Evolutionary conservation across 2,113 vertebrate species (phyloP).

Genomic region (Catharus minimus): DNA sequence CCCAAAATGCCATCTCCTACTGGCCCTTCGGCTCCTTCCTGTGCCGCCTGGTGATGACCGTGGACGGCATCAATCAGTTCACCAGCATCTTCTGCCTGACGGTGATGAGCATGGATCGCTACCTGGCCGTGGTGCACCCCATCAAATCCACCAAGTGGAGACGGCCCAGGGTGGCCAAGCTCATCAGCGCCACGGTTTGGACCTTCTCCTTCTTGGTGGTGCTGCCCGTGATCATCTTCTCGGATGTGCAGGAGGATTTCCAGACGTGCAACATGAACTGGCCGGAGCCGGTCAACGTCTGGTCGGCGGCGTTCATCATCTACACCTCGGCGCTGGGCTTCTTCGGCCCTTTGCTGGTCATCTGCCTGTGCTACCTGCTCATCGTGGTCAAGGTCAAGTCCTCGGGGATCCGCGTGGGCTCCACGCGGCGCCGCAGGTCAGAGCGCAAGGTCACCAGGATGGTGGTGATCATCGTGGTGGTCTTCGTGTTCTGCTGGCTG

Average conservation of each 20-base stretch:
- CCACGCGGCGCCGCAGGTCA: conserved; percentile 82
- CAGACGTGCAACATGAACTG: conserved; percentile 94
- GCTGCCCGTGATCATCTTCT: conserved; percentile 89
- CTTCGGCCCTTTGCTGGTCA: conserved; percentile 89
- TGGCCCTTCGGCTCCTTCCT: conserved; percentile 92
- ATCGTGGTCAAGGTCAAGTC: conserved; percentile 91
- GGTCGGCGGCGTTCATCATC: conserved; percentile 89
- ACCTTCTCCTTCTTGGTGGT: conserved; percentile 87
- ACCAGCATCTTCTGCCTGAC: conserved; percentile 95
- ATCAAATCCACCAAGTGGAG: conserved; percentile 90
- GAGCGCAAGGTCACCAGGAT: conserved; percentile 91
- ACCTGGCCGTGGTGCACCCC: conserved; percentile 92
- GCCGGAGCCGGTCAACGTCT: conserved; percentile 87
- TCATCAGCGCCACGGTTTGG: conserved; percentile 86
- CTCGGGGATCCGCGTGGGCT: conserved; percentile 79
- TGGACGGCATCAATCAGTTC: conserved; percentile 94
- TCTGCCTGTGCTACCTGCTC: conserved; percentile 92
- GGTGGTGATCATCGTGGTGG: conserved; percentile 93
- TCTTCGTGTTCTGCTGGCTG: conserved; percentile 94
- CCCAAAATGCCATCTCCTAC: conserved; percentile 91
- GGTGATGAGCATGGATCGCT: conserved; percentile 94
- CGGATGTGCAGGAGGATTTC: conserved; percentile 83
- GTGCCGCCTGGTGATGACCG: conserved; percentile 88
- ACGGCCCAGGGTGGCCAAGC: conserved; percentile 86
- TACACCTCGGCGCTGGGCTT: conserved; percentile 91